Evolutionary conservation across 2,888 invertebrate species (phyloP).

Genomic region (Epirrita christyi): DNA sequence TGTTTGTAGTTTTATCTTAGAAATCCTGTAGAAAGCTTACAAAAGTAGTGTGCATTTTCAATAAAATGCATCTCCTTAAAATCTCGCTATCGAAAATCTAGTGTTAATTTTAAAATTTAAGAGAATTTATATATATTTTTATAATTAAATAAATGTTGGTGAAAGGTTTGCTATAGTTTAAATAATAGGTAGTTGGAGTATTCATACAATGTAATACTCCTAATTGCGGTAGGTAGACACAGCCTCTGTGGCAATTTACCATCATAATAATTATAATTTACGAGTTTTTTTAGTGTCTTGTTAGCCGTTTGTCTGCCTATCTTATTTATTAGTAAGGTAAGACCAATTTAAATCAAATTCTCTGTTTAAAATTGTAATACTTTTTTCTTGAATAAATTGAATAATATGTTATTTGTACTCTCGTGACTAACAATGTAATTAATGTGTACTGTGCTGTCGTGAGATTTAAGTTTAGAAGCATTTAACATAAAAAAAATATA

Average conservation of each 20-base stretch:
- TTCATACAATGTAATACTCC: constrained; percentile 42
- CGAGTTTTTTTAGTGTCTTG: constrained; percentile 18
- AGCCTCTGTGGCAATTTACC: constrained; percentile 15
- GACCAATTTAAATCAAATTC: constrained; percentile 74
- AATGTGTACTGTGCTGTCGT: constrained; percentile 64
- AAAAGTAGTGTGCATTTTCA: constrained; percentile 11
- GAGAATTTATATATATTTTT: constrained; percentile 38
- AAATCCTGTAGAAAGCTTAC: constrained; percentile 1
- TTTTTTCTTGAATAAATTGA: constrained; percentile 55
- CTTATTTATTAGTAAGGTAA: constrained; percentile 63
- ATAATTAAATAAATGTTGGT: constrained; percentile 40
- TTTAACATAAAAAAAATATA: constrained; percentile 76
- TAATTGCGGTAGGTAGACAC: constrained; percentile 24
- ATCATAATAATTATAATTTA: constrained; percentile 27
- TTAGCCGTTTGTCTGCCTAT: constrained; percentile 37
- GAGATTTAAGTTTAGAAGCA: constrained; percentile 82
- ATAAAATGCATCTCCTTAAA: constrained; percentile 14
- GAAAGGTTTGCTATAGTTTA: constrained; percentile 36
- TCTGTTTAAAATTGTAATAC: constrained; percentile 60
- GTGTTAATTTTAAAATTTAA: constrained; percentile 18
- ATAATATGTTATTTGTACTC: constrained; percentile 73
- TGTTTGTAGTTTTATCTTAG: not conserved
- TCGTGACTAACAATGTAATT: constrained; percentile 72
- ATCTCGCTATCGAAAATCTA: constrained; percentile 21
- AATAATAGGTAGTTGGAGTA: constrained; percentile 28